Evolutionary conservation across 2,113 vertebrate species (phyloP).

Genomic region (Pelobates fuscus): DNA sequence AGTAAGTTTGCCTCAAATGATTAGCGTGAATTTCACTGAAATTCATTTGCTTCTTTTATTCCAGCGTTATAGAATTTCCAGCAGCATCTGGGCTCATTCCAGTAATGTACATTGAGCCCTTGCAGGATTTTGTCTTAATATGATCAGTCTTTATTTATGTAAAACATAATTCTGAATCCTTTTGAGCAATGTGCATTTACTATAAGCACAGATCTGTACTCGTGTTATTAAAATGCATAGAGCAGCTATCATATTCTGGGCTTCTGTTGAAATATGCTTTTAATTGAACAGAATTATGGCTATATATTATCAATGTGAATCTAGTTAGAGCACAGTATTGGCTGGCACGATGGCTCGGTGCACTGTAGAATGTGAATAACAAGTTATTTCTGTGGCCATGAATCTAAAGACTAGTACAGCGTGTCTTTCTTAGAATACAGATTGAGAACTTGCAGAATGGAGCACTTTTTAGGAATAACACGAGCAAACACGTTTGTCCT

Average conservation of each 20-base stretch:
- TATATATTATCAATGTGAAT: constrained; percentile 64
- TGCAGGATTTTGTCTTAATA: constrained; percentile 66
- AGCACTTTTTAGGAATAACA: neutral
- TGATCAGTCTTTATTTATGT: constrained; percentile 72
- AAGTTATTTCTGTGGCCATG: constrained; percentile 48
- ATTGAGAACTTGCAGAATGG: neutral
- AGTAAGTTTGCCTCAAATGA: constrained; percentile 46
- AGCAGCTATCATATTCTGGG: constrained; percentile 60
- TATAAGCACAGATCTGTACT: constrained; percentile 59
- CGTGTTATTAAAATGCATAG: constrained; percentile 70
- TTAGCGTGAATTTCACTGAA: constrained; percentile 47
- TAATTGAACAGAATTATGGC: constrained; percentile 73
- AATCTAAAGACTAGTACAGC: constrained; percentile 48
- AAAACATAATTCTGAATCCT: constrained; percentile 66
- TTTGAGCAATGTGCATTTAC: constrained; percentile 62
- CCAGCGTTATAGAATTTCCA: constrained; percentile 37
- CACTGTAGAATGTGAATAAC: constrained; percentile 28
- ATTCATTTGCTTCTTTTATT: constrained; percentile 55
- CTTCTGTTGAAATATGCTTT: constrained; percentile 74
- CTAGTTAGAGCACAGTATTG: constrained; percentile 55
- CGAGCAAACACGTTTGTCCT: neutral
- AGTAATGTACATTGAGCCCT: constrained; percentile 57
- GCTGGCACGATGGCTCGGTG: constrained; percentile 48
- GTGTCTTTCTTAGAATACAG: constrained; percentile 33
- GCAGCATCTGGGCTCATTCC: constrained; percentile 53